Conservation (phyloP, 2,888 invertebrate genomes). For the Eupithecia subfuscata region DNA sequence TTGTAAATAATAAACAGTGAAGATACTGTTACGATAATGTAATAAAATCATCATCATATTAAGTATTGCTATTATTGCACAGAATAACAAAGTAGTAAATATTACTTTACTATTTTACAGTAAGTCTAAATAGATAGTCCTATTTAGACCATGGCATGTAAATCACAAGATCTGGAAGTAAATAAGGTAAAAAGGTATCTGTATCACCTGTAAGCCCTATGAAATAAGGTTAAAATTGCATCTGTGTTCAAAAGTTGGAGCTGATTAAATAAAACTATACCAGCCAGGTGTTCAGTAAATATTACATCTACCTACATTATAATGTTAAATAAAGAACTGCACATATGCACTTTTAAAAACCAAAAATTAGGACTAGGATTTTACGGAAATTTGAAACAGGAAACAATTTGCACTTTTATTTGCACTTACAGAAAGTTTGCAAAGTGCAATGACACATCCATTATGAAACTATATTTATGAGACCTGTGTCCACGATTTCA, state of each 20-base stretch:
- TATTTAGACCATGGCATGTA: neutral
- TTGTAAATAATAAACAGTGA: slow-evolving; percentile 1
- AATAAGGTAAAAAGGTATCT: neutral
- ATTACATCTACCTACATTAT: neutral
- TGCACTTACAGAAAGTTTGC: neutral
- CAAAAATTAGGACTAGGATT: neutral
- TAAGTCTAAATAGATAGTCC: too few species aligned
- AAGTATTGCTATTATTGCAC: neutral
- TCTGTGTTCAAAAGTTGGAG: neutral
- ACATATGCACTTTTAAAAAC: neutral
- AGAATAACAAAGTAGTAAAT: neutral
- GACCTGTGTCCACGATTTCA: neutral
- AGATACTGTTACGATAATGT: neutral
- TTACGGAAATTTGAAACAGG: neutral
- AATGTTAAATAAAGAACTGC: neutral
- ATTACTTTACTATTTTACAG: neutral
- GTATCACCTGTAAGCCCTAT: neutral
- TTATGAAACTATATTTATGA: neutral
- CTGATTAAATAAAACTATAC: neutral
- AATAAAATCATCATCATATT: neutral
- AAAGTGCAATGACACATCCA: neutral
- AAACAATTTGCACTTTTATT: neutral
- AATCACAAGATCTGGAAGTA: neutral
- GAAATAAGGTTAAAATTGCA: neutral
- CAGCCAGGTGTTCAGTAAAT: slow-evolving; percentile 1